Conservation (phyloP, 2,797 vertebrate species). For the Fundulus diaphanus region DNA sequence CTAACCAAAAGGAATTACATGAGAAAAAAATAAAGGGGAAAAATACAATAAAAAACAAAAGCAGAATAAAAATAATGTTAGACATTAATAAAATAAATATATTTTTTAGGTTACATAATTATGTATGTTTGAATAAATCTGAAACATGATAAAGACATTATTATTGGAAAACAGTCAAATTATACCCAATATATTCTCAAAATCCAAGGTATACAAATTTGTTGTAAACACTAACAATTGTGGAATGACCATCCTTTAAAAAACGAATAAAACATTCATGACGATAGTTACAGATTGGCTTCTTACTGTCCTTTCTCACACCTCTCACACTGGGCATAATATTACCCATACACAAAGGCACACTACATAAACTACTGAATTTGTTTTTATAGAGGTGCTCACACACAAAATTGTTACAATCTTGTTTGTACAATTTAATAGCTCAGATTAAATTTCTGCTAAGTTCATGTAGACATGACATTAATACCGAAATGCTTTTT, state of each 20-base stretch:
- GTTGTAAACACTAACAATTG: background rate
- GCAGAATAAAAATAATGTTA: background rate
- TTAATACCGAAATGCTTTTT: background rate
- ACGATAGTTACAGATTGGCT: background rate
- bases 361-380: background rate
- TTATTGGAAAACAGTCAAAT: background rate
- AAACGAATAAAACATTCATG: background rate
- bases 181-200: background rate
- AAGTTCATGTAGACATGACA: background rate
- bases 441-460: background rate
- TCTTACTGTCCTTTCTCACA: background rate
- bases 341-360: background rate
- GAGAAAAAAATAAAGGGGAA: background rate
- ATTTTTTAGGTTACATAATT: background rate
- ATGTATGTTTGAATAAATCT: background rate
- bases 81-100: background rate
- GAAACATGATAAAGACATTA: background rate
- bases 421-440: background rate
- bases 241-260: background rate
- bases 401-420: background rate
- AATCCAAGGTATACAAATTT: background rate
- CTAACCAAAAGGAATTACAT: background rate
- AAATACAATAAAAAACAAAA: background rate
- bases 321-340: background rate
- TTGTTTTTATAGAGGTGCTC: background rate